A percentile compares a stretch with the other conserved stretches of the same genome.
These are phyloP conservation scores for Rhegmatorhina hoffmannsi DNA, from an alignment of 2,113 vertebrate species.

Conservation along the genomic window DNA sequence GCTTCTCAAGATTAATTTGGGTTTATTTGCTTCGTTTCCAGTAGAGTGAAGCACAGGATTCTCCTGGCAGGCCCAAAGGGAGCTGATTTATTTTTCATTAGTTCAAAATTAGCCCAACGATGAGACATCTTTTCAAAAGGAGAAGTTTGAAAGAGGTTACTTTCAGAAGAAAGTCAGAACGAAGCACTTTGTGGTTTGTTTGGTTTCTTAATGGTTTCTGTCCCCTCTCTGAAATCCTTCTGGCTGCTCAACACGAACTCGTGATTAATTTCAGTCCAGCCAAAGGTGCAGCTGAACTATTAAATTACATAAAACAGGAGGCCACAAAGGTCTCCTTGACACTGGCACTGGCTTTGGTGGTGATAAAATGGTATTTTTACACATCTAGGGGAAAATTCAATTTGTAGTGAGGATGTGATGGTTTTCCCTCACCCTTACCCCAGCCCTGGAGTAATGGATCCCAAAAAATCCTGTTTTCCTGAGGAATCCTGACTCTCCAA, in stretches of 20 bases:
- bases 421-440: not conserved
- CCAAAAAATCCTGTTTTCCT: not conserved
- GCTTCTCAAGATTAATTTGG: not conserved
- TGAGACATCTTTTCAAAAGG: slow-evolving; percentile 27
- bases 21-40: slow-evolving; percentile 49
- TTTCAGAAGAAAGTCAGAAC: not conserved
- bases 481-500: not conserved
- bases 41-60: not conserved
- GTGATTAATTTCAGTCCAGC: not conserved
- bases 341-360: not conserved
- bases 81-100: not conserved
- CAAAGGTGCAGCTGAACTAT: not conserved
- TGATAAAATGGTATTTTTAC: not conserved
- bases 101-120: not conserved
- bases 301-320: not conserved
- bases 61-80: not conserved
- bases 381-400: not conserved
- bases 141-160: not conserved
- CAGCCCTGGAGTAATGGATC: not conserved
- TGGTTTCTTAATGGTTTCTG: slow-evolving; percentile 52
- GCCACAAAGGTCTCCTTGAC: not conserved
- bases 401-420: not conserved
- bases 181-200: slow-evolving; percentile 47
- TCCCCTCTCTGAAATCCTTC: not conserved
- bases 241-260: not conserved